Evolutionary conservation across 2,797 vertebrate genomes (phyloP).

Genomic region (Rhyacichthys aspro): DNA sequence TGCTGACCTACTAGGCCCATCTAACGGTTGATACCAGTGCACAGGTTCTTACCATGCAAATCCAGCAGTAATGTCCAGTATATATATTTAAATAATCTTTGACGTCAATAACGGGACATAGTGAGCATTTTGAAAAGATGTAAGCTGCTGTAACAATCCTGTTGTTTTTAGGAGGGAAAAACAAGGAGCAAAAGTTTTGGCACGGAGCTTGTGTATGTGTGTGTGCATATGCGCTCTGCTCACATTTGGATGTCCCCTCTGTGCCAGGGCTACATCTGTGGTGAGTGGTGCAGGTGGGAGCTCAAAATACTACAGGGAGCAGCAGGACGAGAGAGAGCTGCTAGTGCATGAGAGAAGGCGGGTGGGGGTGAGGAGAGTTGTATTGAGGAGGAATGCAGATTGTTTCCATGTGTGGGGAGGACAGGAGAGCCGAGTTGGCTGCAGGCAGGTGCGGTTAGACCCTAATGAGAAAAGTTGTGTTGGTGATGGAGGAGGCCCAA

Average conservation of each 20-base stretch:
- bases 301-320: slow-evolving; percentile 61
- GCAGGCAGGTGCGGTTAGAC: slow-evolving; percentile 80
- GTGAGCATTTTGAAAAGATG: slow-evolving; percentile 46
- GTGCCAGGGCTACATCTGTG: slow-evolving; percentile 76
- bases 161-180: slow-evolving; percentile 49
- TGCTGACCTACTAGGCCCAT: slow-evolving; percentile 72
- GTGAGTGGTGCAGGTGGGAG: slow-evolving; percentile 75
- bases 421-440: slow-evolving; percentile 71
- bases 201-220: slow-evolving; percentile 48
- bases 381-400: slow-evolving; percentile 74
- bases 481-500: slow-evolving; percentile 79
- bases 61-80: slow-evolving; percentile 24
- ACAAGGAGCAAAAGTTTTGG: slow-evolving; percentile 60
- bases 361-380: slow-evolving; percentile 35
- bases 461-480: slow-evolving; percentile 82
- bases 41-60: slow-evolving; percentile 37
- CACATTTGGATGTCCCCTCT: slow-evolving; percentile 57
- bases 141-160: slow-evolving; percentile 46
- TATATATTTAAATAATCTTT: slow-evolving; percentile 48
- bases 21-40: slow-evolving; percentile 45
- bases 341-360: slow-evolving; percentile 38
- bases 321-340: slow-evolving; percentile 57
- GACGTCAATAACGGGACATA: slow-evolving; percentile 44
- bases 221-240: slow-evolving; percentile 26
- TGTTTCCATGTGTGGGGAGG: slow-evolving; percentile 78